Evolutionary conservation across 2,888 invertebrate genomes (phyloP).

Genomic region (Amiota mariae): DNA sequence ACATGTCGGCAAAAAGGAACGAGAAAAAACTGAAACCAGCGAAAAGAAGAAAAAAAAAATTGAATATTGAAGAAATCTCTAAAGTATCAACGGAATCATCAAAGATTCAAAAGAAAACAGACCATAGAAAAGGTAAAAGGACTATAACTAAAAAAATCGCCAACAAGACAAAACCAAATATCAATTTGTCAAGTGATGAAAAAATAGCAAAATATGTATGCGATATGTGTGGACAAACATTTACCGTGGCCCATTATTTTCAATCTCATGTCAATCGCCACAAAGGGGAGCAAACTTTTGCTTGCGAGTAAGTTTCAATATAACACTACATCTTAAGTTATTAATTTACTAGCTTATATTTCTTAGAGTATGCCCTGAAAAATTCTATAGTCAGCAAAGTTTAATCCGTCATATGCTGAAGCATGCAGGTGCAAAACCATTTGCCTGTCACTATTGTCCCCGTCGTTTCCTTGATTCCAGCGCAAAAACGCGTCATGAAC

Average conservation of each 20-base stretch:
- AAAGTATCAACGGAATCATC: neutral
- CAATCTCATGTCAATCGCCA: constrained; percentile 60
- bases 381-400: constrained; percentile 61
- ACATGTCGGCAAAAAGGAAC: too few relatives aligned
- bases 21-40: neutral
- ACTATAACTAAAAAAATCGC: neutral
- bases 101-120: neutral
- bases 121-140: neutral
- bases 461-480: constrained; percentile 61
- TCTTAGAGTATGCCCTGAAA: constrained; percentile 55
- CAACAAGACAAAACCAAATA: neutral
- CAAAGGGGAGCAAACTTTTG: constrained; percentile 60
- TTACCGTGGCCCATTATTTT: constrained; percentile 61
- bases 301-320: constrained; percentile 54
- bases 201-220: constrained; percentile 43
- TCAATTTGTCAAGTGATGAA: neutral
- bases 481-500: constrained; percentile 57
- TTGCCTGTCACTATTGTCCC: constrained; percentile 60
- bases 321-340: too few relatives aligned
- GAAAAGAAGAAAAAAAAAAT: neutral
- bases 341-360: neutral
- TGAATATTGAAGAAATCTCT: too few relatives aligned
- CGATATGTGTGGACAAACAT: constrained; percentile 58
- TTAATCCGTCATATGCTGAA: constrained; percentile 61
- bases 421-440: constrained; percentile 59